A percentile compares a stretch with the other conserved stretches of the same genome.
phyloP scores from a whole-genome alignment of 2,797 vertebrate genomes.

The Botia almorhae region DNA sequence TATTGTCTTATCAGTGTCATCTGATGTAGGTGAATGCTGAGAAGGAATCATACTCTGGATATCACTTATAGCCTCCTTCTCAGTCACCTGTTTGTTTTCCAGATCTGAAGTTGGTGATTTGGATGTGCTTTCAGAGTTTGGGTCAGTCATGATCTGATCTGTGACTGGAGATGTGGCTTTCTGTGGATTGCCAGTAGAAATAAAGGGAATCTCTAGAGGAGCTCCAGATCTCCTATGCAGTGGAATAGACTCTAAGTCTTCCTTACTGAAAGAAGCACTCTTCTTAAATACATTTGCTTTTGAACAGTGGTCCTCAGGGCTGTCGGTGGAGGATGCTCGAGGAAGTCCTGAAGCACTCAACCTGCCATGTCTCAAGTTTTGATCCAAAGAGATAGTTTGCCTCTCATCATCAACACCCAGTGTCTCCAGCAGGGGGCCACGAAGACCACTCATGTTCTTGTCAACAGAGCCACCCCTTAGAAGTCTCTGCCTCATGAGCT shows the following conservation, averaged over 20 bases:
- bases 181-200: slow-evolving; percentile 74
- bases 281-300: slow-evolving; percentile 85
- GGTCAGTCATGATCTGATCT: slow-evolving; percentile 71
- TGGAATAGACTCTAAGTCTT: slow-evolving; percentile 85
- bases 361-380: slow-evolving; percentile 75
- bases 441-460: slow-evolving; percentile 90
- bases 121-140: slow-evolving; percentile 61
- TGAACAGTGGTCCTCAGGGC: slow-evolving; percentile 72
- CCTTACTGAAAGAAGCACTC: slow-evolving; percentile 89
- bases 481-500: slow-evolving; percentile 91
- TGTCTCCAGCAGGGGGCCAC: slow-evolving; percentile 93
- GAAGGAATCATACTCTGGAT: not conserved
- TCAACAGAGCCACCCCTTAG: slow-evolving; percentile 82
- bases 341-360: slow-evolving; percentile 61
- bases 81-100: slow-evolving; percentile 62
- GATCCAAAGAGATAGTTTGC: slow-evolving; percentile 70
- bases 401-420: slow-evolving; percentile 83
- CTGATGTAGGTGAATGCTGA: not conserved
- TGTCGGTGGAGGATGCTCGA: slow-evolving; percentile 86
- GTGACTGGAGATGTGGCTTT: slow-evolving; percentile 74
- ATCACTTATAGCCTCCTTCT: slow-evolving; percentile 24
- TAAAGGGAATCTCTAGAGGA: slow-evolving; percentile 89
- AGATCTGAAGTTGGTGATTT: slow-evolving; percentile 52
- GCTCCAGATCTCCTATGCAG: slow-evolving; percentile 90
- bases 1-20: slow-evolving; percentile 20